A percentile compares a stretch with the other conserved stretches of the same genome.
These are phyloP conservation scores for Cottoperca gobio DNA, from an alignment of 2,797 vertebrate genomes.

Conservation along the genomic window DNA sequence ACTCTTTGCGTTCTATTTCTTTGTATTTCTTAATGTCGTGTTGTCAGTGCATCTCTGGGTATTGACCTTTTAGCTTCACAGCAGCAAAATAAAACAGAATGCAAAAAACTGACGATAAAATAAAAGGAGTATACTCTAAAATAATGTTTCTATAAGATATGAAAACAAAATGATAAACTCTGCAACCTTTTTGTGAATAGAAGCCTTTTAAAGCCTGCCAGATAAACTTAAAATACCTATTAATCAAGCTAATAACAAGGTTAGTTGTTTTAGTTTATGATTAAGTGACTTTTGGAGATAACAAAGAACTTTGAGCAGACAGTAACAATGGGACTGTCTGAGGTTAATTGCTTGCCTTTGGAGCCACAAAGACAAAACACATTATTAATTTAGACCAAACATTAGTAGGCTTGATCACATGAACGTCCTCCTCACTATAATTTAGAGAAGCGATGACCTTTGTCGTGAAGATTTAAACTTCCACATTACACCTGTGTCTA, in stretches of 20 bases:
- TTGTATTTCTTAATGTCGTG: not conserved
- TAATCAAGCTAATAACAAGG: not conserved
- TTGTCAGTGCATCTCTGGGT: not conserved
- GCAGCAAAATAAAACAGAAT: too few relatives aligned
- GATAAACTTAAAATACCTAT: not conserved
- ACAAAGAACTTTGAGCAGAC: not conserved
- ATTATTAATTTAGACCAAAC: constrained; percentile 1
- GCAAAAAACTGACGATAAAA: too few relatives aligned
- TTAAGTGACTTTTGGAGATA: not conserved
- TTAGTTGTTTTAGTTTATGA: not conserved
- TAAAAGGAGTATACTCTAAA: too few relatives aligned
- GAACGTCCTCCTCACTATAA: not conserved
- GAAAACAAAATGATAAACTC: too few relatives aligned
- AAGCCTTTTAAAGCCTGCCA: constrained; percentile 1
- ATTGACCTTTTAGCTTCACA: not conserved
- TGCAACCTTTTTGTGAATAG: too few relatives aligned
- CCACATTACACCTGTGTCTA: constrained; percentile 30
- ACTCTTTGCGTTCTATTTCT: not conserved
- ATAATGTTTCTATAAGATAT: too few relatives aligned
- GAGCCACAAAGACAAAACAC: constrained; percentile 7
- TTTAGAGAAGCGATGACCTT: constrained; percentile 28
- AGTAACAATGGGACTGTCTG: not conserved
- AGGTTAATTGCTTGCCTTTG: not conserved
- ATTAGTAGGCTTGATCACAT: not conserved
- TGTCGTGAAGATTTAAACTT: constrained; percentile 16